phyloP scores from a whole-genome alignment of 2,888 invertebrate species.

The Pollenia amentaria region DNA sequence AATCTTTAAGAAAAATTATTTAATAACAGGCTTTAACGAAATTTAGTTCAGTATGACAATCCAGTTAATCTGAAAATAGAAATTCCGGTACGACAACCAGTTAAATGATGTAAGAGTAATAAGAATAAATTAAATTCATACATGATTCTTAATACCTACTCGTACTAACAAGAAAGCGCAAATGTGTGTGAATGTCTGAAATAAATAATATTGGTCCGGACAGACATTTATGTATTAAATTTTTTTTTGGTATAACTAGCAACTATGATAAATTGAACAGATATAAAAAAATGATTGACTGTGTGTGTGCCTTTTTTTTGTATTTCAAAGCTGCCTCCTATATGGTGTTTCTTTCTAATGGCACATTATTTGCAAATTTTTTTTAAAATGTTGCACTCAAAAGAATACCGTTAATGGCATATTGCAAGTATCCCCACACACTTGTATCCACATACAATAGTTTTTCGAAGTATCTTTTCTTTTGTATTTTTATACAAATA shows the following conservation, averaged over 20 bases:
- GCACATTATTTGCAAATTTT: conserved; percentile 44
- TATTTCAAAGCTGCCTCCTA: conserved; percentile 23
- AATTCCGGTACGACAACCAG: conserved; percentile 1
- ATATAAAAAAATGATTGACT: not conserved
- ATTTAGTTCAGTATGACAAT: conserved; percentile 60
- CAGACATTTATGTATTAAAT: conserved; percentile 10
- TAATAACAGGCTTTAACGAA: conserved; percentile 16
- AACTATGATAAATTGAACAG: conserved; percentile 47
- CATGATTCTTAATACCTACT: conserved; percentile 13
- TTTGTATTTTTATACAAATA: conserved; percentile 13
- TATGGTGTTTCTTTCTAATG: conserved; percentile 49
- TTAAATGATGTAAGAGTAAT: conserved; percentile 41
- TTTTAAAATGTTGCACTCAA: conserved; percentile 25
- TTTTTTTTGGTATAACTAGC: conserved; percentile 1
- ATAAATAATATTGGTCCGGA: not conserved
- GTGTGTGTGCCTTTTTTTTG: not conserved
- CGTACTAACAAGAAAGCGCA: not conserved
- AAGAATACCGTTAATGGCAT: conserved; percentile 52
- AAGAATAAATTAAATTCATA: conserved; percentile 35
- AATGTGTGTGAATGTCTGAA: not conserved
- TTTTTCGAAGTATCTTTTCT: not conserved
- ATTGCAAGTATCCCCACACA: conserved; percentile 22
- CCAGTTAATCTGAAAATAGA: conserved; percentile 41
- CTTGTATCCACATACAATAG: not conserved
- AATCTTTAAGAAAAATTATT: not conserved